phyloP scores from a whole-genome alignment of 23 tunicate genomes.

The Phallusia fumigata region DNA sequence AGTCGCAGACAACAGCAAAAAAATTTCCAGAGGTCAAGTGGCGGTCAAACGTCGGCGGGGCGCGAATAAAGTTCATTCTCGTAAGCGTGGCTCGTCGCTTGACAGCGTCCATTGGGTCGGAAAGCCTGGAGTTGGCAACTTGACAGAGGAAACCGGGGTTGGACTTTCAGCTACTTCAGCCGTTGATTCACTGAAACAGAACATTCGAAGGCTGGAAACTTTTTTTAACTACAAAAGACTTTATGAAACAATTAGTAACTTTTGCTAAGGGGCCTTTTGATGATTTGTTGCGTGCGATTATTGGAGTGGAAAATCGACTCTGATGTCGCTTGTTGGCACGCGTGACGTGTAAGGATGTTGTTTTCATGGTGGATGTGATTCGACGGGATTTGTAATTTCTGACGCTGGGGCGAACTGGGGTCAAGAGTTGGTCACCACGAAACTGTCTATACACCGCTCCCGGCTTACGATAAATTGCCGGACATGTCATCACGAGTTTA shows the following conservation, averaged over 20 bases:
- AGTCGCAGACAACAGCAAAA: background rate
- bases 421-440: too few relatives aligned
- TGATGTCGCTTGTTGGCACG: background rate
- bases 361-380: background rate
- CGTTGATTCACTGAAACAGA: background rate
- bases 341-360: constrained; percentile 6
- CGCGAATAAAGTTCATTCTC: background rate
- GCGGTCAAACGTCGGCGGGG: background rate
- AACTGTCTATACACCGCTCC: too few relatives aligned
- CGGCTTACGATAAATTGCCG: too few relatives aligned
- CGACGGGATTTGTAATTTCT: background rate
- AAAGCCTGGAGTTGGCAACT: constrained; percentile 85
- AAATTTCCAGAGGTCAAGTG: background rate
- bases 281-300: background rate
- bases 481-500: too few relatives aligned
- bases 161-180: background rate
- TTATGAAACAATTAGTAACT: background rate
- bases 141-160: background rate
- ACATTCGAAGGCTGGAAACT: background rate
- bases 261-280: background rate
- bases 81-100: constrained; percentile 49
- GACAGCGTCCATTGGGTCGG: constrained; percentile 70
- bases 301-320: background rate
- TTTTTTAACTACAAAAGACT: too few relatives aligned
- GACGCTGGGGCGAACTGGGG: too few relatives aligned